Evolutionary conservation across 2,888 invertebrate genomes (phyloP).

Genomic region (Troides helena): DNA sequence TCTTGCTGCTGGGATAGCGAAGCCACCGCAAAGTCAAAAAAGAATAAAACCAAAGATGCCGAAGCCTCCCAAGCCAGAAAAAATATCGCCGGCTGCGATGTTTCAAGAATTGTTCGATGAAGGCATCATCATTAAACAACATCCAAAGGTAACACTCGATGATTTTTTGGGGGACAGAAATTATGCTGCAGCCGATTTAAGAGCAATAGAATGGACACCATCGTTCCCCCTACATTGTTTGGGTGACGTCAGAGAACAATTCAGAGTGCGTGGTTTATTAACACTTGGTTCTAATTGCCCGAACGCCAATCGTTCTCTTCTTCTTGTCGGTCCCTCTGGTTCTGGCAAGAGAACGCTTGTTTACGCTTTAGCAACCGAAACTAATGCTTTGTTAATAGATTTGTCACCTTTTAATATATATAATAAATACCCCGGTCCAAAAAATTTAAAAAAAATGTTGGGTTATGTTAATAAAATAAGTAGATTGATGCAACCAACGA

Average conservation of each 20-base stretch:
- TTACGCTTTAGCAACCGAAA: slow-evolving; percentile 87
- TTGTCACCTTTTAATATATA: slow-evolving; percentile 84
- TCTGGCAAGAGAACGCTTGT: slow-evolving; percentile 86
- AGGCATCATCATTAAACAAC: slow-evolving; percentile 85
- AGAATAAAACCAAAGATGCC: slow-evolving; percentile 62
- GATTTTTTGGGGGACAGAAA: slow-evolving; percentile 86
- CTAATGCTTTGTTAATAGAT: slow-evolving; percentile 88
- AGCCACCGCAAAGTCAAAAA: slow-evolving; percentile 53
- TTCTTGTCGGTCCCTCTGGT: slow-evolving; percentile 85
- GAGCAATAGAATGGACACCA: slow-evolving; percentile 65
- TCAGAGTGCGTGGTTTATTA: slow-evolving; percentile 82
- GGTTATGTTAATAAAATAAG: slow-evolving; percentile 84
- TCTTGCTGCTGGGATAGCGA: slow-evolving; percentile 38
- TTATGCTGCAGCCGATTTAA: slow-evolving; percentile 79
- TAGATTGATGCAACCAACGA: slow-evolving; percentile 84
- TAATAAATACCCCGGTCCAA: slow-evolving; percentile 84
- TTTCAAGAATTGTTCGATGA: slow-evolving; percentile 86
- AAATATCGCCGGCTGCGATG: slow-evolving; percentile 81
- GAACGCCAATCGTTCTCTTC: slow-evolving; percentile 77
- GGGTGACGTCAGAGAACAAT: slow-evolving; percentile 81
- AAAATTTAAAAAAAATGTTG: slow-evolving; percentile 83
- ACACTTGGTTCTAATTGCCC: slow-evolving; percentile 74
- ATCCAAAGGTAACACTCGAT: slow-evolving; percentile 79
- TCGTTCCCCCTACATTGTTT: slow-evolving; percentile 75
- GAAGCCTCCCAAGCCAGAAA: slow-evolving; percentile 82